phyloP scores from a whole-genome alignment of 2,888 invertebrate species.

The Gari tellinella region DNA sequence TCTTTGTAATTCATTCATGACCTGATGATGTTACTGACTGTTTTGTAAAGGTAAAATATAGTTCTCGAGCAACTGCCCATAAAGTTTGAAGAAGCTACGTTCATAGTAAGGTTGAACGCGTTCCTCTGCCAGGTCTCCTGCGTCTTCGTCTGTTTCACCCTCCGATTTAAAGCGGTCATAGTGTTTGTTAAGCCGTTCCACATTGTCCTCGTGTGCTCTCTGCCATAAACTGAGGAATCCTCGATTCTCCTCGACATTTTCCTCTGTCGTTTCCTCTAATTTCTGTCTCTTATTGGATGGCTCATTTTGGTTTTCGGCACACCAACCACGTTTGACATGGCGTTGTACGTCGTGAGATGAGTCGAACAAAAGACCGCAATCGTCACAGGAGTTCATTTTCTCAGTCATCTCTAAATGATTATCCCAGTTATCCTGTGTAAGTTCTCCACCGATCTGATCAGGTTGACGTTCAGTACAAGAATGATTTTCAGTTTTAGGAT shows the following conservation, averaged over 20 bases:
- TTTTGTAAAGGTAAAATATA: not conserved
- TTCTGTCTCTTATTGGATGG: not conserved
- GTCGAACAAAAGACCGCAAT: no score
- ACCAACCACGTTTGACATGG: no score
- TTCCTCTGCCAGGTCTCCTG: constrained; percentile 1
- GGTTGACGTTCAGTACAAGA: no score
- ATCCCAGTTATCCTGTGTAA: no score
- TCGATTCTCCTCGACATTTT: constrained; percentile 4
- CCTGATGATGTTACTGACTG: constrained; percentile 3
- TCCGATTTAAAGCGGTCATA: not conserved
- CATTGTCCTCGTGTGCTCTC: not conserved
- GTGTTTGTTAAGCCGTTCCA: not conserved
- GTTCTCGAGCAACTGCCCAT: not conserved
- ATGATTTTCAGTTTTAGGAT: no score
- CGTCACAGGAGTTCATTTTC: no score
- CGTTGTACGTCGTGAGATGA: no score
- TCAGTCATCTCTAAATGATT: no score
- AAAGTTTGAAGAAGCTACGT: not conserved
- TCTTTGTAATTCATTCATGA: not conserved
- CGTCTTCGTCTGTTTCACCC: not conserved
- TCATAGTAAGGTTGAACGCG: not conserved
- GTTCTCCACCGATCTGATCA: no score
- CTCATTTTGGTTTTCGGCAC: no score
- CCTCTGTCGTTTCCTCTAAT: constrained; percentile 1
- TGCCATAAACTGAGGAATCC: not conserved